Percentiles rank a stretch among this genome's conserved stretches.
Conservation (phyloP, 2,888 invertebrate genomes). For the Sarcophaga rosellei region DNA sequence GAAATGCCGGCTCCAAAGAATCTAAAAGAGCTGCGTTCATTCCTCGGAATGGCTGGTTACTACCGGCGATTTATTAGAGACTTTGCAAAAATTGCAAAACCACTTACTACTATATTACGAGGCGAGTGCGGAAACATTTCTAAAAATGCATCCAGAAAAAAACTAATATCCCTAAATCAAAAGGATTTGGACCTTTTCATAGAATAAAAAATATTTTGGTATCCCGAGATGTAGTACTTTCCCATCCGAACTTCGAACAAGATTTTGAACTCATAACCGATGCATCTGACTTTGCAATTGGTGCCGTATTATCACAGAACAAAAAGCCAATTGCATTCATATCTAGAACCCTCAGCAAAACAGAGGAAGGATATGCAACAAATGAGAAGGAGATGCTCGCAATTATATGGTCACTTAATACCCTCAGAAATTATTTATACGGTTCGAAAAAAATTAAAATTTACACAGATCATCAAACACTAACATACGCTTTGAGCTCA, state of each 20-base stretch:
- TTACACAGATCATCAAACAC: conserved; percentile 54
- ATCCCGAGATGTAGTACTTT: conserved; percentile 20
- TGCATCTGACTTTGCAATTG: conserved; percentile 54
- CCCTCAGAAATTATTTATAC: conserved; percentile 50
- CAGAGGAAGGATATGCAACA: conserved; percentile 55
- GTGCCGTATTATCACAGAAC: conserved; percentile 54
- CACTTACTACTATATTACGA: too few species aligned
- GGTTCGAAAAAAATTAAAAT: conserved; percentile 53
- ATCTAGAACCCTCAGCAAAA: conserved; percentile 32
- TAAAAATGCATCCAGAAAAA: too few species aligned
- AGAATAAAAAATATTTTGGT: conserved; percentile 18
- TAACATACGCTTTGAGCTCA: conserved; percentile 52
- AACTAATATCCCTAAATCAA: neutral
- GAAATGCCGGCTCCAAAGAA: neutral
- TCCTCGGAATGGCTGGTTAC: neutral
- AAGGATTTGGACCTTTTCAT: neutral
- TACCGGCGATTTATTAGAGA: neutral
- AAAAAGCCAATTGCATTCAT: conserved; percentile 46
- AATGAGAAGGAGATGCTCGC: conserved; percentile 38
- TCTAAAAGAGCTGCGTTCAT: neutral
- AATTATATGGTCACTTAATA: neutral
- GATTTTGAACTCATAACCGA: conserved; percentile 59
- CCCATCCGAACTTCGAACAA: conserved; percentile 54
- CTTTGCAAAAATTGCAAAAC: too few species aligned
- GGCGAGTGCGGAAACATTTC: neutral